Base-by-base conservation (phyloP, 2,113 vertebrate species). In the Aythya baeri region DNA sequence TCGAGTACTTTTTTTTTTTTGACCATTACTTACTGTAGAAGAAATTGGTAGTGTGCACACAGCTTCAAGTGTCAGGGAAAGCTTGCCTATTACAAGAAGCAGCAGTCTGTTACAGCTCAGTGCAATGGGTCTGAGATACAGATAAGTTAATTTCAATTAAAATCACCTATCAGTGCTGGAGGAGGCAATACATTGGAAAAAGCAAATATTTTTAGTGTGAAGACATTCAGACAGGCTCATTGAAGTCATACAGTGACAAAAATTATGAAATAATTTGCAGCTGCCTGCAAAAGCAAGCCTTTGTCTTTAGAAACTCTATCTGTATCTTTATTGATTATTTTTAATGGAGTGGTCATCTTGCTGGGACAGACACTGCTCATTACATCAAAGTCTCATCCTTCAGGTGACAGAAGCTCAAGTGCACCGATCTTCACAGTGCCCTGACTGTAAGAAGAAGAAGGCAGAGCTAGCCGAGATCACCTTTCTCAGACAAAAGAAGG, bases 401-500 rank as follows among this genome's bases (percentile, higher is more conserved):
- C 94, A 98, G 98, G 96, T 97, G 62, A 67, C 76, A 49, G 96
- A 95, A 86, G 72, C 76, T 74, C 92, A 97, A 84, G 91, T 97
- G 38, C 98, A 97, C 0, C 81, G 97, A 31, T 71, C 95, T 5
- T 92, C 94, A 20, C 74, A 7, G 8, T 98, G 98, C 89, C 74
- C 88, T 49, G 89, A 61, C 16, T 98, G 98, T 94, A 84, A 63
- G 83, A 83, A 96, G 90, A 94, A 97, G 86, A 80, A 58, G 43
- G 96, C 97, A 62, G 94, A 97, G 86, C 87, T 98, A 91, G 98
- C 98, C 86, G 86, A 96, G 92, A 73, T 58, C 58, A 50, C 89
- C 57, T 98, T 99, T 97, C 97, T 98, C 95, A 96, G 96, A 61
- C 83, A 27, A 26, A 98, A 95, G 83, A 98, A 97, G 92, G 78